Evolutionary conservation across 2,888 invertebrate species (phyloP).

Genomic region (Mythimna ferrago): DNA sequence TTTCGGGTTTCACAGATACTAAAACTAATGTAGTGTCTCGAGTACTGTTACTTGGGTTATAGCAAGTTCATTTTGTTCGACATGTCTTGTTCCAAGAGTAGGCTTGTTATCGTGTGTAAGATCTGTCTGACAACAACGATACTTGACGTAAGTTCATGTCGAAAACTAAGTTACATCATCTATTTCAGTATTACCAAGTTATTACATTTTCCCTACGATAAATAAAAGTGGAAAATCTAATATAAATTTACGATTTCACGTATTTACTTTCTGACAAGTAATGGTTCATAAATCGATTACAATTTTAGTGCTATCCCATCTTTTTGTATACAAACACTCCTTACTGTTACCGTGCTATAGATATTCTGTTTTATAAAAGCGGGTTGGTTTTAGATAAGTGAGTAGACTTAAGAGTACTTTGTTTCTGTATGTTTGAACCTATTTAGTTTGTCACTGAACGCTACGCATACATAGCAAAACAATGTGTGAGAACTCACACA

Average conservation of each 20-base stretch:
- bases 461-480: too few relatives aligned
- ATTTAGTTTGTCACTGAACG: too few relatives aligned
- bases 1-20: too few relatives aligned
- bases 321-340: too few relatives aligned
- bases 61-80: constrained; percentile 9
- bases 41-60: neutral
- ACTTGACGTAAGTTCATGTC: neutral
- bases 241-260: too few relatives aligned
- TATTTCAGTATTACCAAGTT: constrained; percentile 1
- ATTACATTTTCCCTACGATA: neutral
- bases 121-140: neutral
- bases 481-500: too few relatives aligned
- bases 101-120: constrained; percentile 19
- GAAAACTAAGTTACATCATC: neutral
- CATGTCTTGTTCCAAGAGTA: constrained; percentile 4
- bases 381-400: too few relatives aligned
- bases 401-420: too few relatives aligned
- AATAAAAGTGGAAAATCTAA: too few relatives aligned
- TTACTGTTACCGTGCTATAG: neutral
- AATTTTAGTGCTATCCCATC: neutral
- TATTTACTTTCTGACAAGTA: neutral
- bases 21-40: too few relatives aligned
- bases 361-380: neutral
- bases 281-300: neutral
- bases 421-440: too few relatives aligned